Percentiles rank a stretch among this genome's conserved stretches.
Conservation (phyloP, 2,888 invertebrate genomes). For the Pimpla rufipes region DNA sequence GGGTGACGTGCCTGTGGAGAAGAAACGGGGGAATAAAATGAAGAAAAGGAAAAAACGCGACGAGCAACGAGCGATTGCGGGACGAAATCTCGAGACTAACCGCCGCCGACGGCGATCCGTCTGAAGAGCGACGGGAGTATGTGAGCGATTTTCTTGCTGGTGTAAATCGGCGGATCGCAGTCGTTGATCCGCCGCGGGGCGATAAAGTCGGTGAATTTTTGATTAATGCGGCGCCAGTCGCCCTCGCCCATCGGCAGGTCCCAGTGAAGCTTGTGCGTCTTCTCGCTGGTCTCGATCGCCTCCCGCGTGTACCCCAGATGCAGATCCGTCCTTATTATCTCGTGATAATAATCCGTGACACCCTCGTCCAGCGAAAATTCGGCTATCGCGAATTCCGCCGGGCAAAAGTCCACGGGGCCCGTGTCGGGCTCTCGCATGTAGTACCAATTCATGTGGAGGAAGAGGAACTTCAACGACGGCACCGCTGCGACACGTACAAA, state of each 20-base stretch:
- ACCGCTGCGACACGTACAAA: slow-evolving; percentile 70
- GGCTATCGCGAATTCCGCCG: slow-evolving; percentile 86
- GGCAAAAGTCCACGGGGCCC: slow-evolving; percentile 80
- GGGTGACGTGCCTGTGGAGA: slow-evolving; percentile 69
- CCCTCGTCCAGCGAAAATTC: slow-evolving; percentile 86
- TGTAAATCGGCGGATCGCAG: slow-evolving; percentile 85
- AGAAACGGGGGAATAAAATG: no score
- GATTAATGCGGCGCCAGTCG: slow-evolving; percentile 82
- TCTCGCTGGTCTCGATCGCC: slow-evolving; percentile 84
- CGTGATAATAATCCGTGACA: slow-evolving; percentile 79
- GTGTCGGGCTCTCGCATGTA: slow-evolving; percentile 72
- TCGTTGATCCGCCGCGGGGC: slow-evolving; percentile 69
- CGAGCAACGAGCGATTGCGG: background rate
- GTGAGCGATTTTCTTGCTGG: slow-evolving; percentile 71
- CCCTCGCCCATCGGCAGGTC: slow-evolving; percentile 78
- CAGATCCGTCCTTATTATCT: slow-evolving; percentile 84
- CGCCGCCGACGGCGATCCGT: slow-evolving; percentile 67
- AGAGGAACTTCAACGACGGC: slow-evolving; percentile 76
- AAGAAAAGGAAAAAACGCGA: slow-evolving; percentile 17
- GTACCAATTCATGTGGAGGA: slow-evolving; percentile 83
- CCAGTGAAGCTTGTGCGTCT: slow-evolving; percentile 86
- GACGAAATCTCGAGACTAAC: slow-evolving; percentile 67
- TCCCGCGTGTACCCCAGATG: slow-evolving; percentile 85
- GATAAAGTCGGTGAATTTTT: slow-evolving; percentile 84
- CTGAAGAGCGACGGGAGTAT: slow-evolving; percentile 71